phyloP scores from a whole-genome alignment of 2,888 invertebrate genomes.

The Adelognathus sp. region DNA sequence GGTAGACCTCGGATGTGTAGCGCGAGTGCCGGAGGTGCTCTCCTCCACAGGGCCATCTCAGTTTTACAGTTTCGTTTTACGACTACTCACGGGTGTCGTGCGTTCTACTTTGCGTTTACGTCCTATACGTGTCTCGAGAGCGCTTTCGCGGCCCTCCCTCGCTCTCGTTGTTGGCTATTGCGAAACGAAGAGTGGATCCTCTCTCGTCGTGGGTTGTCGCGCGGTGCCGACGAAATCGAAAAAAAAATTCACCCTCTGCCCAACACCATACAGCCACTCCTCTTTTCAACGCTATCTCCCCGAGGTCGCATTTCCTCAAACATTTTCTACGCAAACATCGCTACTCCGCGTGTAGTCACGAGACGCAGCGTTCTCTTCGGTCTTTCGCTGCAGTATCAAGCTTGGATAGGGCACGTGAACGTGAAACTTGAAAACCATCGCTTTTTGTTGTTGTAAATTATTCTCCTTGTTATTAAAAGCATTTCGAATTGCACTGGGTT shows the following conservation, averaged over 20 bases:
- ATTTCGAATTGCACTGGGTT: no score
- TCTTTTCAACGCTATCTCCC: constrained; percentile 37
- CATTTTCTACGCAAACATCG: constrained; percentile 22
- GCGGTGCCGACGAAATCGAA: constrained; percentile 50
- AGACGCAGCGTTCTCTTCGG: not conserved
- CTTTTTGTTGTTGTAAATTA: not conserved
- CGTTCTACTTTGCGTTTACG: constrained; percentile 74
- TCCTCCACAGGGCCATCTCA: constrained; percentile 51
- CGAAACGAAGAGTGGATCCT: constrained; percentile 41
- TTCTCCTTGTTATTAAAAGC: no score
- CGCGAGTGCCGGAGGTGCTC: constrained; percentile 22
- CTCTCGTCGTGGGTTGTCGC: constrained; percentile 25
- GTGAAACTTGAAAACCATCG: not conserved
- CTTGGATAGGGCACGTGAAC: not conserved
- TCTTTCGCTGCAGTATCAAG: not conserved
- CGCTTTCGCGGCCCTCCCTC: constrained; percentile 47
- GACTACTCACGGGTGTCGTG: constrained; percentile 76
- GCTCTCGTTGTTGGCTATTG: constrained; percentile 23
- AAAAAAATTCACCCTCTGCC: constrained; percentile 51
- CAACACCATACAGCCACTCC: constrained; percentile 21
- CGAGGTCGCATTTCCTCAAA: constrained; percentile 45
- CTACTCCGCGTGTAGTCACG: constrained; percentile 7
- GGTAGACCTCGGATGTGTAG: constrained; percentile 38
- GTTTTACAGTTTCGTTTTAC: constrained; percentile 77
- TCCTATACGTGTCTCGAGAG: constrained; percentile 66